A percentile compares a stretch with the other conserved stretches of the same genome.
Evolutionary conservation across 2,797 vertebrate genomes (phyloP).

Genomic region (Protonibea diacanthus): DNA sequence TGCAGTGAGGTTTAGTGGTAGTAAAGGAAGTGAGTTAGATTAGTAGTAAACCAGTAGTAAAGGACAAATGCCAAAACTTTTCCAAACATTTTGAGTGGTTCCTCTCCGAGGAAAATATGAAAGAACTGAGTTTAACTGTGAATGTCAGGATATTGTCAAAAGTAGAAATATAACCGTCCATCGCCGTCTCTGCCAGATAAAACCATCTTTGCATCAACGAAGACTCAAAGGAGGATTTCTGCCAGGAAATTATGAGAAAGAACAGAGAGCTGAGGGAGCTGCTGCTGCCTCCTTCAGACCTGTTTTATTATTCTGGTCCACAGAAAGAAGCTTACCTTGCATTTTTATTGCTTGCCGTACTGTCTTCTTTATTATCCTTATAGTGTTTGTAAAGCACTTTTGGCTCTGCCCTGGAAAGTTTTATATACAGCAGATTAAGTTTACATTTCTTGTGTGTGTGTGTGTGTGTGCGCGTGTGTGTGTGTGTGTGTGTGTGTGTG

Average conservation of each 20-base stretch:
- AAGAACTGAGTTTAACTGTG: neutral
- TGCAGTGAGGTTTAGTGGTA: neutral
- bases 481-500: constrained; percentile 7
- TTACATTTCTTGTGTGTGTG: constrained; percentile 11
- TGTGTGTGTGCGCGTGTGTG: constrained; percentile 4
- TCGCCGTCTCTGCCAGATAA: constrained; percentile 22
- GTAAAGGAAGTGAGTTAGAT: no score
- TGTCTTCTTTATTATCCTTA: constrained; percentile 42
- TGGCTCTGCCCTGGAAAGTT: constrained; percentile 15
- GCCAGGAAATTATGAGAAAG: constrained; percentile 37
- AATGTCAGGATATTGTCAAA: constrained; percentile 13
- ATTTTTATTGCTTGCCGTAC: constrained; percentile 36
- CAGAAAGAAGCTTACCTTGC: constrained; percentile 44
- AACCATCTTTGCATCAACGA: constrained; percentile 25
- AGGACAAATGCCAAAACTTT: neutral
- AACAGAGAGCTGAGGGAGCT: constrained; percentile 28
- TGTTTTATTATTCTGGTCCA: constrained; percentile 42
- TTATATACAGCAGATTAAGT: constrained; percentile 36
- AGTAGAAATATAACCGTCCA: constrained; percentile 3
- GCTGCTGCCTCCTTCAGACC: constrained; percentile 38
- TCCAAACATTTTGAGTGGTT: neutral
- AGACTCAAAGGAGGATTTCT: constrained; percentile 25
- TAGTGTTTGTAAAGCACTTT: constrained; percentile 50
- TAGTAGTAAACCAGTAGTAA: neutral
- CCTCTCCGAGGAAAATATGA: neutral